These are phyloP conservation scores for Hippocampus mohnikei DNA, from an alignment of 2,113 vertebrate genomes.

Conservation along the genomic window DNA sequence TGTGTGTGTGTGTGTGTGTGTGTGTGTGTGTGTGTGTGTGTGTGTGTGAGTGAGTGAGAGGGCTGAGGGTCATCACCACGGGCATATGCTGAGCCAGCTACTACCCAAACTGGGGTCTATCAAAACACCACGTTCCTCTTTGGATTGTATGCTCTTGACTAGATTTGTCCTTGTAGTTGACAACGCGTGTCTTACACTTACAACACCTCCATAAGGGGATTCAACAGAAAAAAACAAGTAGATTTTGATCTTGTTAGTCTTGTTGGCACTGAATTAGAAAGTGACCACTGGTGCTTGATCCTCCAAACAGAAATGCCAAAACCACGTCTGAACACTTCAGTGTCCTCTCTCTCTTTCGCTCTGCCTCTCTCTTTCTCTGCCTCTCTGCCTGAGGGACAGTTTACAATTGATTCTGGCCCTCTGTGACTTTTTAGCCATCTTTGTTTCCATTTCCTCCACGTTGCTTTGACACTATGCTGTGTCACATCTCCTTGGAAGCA, in stretches of 20 bases:
- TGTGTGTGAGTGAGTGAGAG: conserved; percentile 1
- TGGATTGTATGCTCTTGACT: conserved; percentile 49
- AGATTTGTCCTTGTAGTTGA: conserved; percentile 55
- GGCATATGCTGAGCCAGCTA: conserved; percentile 54
- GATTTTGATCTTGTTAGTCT: conserved; percentile 49
- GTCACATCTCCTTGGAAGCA: conserved; percentile 44
- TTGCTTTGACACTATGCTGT: conserved; percentile 50
- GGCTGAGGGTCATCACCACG: conserved; percentile 9
- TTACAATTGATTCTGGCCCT: conserved; percentile 56
- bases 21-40: too few species aligned
- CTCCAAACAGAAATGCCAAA: conserved; percentile 55
- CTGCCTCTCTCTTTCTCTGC: conserved; percentile 11
- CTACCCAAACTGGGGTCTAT: conserved; percentile 50
- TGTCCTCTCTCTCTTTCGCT: conserved; percentile 47
- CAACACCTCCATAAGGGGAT: conserved; percentile 45
- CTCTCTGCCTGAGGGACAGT: conserved; percentile 42
- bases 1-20: too few species aligned
- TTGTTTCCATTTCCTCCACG: conserved; percentile 25
- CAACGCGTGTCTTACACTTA: conserved; percentile 63
- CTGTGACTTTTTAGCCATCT: conserved; percentile 52
- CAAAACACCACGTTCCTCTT: conserved; percentile 53
- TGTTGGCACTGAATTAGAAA: conserved; percentile 49
- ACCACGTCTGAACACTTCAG: conserved; percentile 66
- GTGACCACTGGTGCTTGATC: conserved; percentile 53
- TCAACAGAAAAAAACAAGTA: conserved; percentile 49